Evolutionary conservation across 1,140 invertebrate species (phyloP), one percentile per base, ranked within the genome.

Genomic region (Drosophila biarmipes): DNA sequence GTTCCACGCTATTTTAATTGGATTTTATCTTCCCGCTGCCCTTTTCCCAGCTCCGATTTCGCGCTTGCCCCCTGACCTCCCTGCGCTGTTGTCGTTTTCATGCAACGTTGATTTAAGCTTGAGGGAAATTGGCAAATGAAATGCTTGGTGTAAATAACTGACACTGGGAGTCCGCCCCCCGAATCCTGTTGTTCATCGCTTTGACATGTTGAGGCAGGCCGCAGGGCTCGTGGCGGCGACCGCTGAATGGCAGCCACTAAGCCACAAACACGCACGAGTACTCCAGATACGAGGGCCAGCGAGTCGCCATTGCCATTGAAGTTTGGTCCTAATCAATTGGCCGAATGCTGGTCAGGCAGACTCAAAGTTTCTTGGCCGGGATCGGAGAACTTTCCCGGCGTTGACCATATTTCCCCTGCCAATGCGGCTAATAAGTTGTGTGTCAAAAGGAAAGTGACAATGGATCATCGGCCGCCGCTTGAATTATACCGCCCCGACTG

Each of bases 141-240:
- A 86, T 74, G 81, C 77, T 85, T 85, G 64, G 73, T 68, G 73
- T 81, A 87, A 86, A 81, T 78, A 86, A 72, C 78, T 78, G 78
- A 62, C 76, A 73, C n/a, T 29, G 45, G 40, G 72, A 35, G 45
- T 56, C 58, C 49, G 31, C 53, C 21, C 56, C 58, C 38, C 21
- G 24, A 37, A 43, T 35, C 46, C 63, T 52, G 61, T 48, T 43
- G 42, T 57, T 46, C 53, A 53, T 31, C 61, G 59, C 74, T 78
- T 78, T 87, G 81, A 86, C 81, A 86, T 78, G 68, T 75, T 77
- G 67, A 14, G 73, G 66, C 58, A 49, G 59, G 59, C 61, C 58
- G 48, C 51, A 71, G 62, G 42, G 34, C 53, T 31, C 40, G 15
- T 27, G 21, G 24, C 55, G 58, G 45, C 49, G 43, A 64, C 78